Evolutionary conservation across 1,140 invertebrate species (phyloP), one percentile per base, ranked within the genome.

Genomic region (Lethocerus indicus): DNA sequence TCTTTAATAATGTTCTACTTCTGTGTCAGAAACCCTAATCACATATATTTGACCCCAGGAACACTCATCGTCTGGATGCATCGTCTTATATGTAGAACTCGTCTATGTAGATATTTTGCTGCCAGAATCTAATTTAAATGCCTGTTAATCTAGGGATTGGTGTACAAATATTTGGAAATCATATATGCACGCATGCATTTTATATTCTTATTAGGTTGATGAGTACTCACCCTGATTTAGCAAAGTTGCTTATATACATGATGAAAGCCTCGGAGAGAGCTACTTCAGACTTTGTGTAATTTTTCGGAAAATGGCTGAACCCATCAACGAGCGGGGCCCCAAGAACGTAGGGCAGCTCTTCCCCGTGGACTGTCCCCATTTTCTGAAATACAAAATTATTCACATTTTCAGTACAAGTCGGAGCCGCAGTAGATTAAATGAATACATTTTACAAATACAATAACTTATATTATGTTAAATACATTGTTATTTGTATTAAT

Each of bases 271-370:
- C 84, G 1, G 86, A 80, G n/a, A 93, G 64, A 6, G 78, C 75
- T 37, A 80, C 69, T 66, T 94, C 88, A 12, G 75, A 71, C 60
- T 78, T 80, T 0, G 81, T 87, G 63, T 86, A 92, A 64, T 87
- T 85, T 50, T 69, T 73, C 0, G 78, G 77, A 62, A 86, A 89
- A 60, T 83, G 83, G 41, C 72, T 76, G 55, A 83, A 75, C 2
- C 78, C 75, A 40, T 83, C 79, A 14, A 85, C 78, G 47, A 82
- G 68, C 25, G 76, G 86, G 45, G 75, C 79, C 5, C 90, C 91
- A 57, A 94, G 88, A 39, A 94, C 71, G 61, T 89, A 94, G 3
- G 87, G 83, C 41, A 95, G 66, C 60, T 94, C 89, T 63, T 92
- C 89, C 0, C 88, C 89, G 55, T 89, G 85, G 0, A 89, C 82